These are phyloP conservation scores for Meda fulgida DNA, from an alignment of 2,797 vertebrate genomes.

Conservation along the genomic window DNA sequence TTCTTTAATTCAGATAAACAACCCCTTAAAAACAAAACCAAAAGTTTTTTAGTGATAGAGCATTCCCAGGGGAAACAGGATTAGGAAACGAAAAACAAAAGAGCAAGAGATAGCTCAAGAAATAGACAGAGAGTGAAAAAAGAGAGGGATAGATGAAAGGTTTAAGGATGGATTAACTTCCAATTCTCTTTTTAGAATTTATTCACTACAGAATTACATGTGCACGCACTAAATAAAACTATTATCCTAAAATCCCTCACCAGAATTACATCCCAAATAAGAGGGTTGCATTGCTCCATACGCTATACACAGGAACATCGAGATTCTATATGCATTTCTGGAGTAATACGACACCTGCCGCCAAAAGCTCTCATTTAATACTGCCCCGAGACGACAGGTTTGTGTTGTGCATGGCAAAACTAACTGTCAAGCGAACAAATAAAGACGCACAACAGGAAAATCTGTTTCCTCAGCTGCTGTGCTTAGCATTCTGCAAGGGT, in stretches of 20 bases:
- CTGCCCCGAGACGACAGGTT: constrained; percentile 14
- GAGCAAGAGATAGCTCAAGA: constrained; percentile 66
- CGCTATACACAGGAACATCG: background rate
- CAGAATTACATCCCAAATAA: constrained; percentile 20
- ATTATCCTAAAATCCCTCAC: constrained; percentile 45
- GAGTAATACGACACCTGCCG: constrained; percentile 13
- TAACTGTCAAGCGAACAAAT: constrained; percentile 71
- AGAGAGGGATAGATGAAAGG: constrained; percentile 33
- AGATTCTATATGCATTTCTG: constrained; percentile 7
- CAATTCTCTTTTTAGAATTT: constrained; percentile 42
- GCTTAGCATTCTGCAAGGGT: constrained; percentile 52
- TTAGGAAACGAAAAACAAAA: constrained; percentile 46
- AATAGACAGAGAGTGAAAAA: constrained; percentile 64
- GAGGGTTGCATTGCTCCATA: constrained; percentile 29
- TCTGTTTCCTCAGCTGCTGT: constrained; percentile 76
- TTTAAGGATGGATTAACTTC: constrained; percentile 48
- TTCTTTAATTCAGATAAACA: constrained; percentile 45
- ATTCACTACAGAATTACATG: constrained; percentile 47
- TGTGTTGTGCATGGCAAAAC: constrained; percentile 31
- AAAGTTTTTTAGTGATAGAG: constrained; percentile 28
- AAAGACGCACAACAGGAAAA: constrained; percentile 72
- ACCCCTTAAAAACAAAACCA: constrained; percentile 11
- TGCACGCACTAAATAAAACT: constrained; percentile 43
- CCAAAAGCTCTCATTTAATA: constrained; percentile 22
- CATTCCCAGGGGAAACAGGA: constrained; percentile 8